Evolutionary conservation across 2,888 invertebrate genomes (phyloP), one percentile per base, ranked within the genome.

Genomic region (Drosophila hawaiiensis): DNA sequence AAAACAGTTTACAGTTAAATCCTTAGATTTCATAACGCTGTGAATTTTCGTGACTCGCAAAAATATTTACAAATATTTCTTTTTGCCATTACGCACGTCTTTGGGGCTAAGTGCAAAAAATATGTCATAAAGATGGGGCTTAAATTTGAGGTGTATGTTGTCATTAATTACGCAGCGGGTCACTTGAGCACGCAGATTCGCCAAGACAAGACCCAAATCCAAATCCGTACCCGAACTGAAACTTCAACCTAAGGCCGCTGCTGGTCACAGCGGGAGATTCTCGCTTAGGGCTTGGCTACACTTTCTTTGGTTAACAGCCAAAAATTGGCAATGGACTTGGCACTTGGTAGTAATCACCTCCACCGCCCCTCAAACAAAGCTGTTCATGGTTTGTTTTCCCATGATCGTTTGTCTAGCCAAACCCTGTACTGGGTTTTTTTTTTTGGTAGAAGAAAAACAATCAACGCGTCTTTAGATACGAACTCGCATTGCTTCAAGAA

Each of bases 141-240:
- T 78, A 29, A 59, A 70, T 79, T 65, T 54, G 35, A 64, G 47
- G 65, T 63, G 59, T 66, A 50, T 62, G 33, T 63, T 83, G 72
- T 77, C 84, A 89, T 85, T 85, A 85, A 85, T 90, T 89, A 85
- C 84, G 62, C 90, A 84, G 90, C 90, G 56, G 78, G 89, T 68
- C 82, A 90, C 90, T 85, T 83, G 82, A 86, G 75, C 90, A 85
- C 90, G 90, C 59, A 47, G 63, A 58, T 58, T 43, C 31, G 10
- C 6, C 28, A 47, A 47, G 47, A 25, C 31, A 16, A 52, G 52
- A 25, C 16, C 16, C 35, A 47, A 37, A 37, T 59, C 33, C 25
- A 52, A 61, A 72, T 25, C 37, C 19, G 28, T n/a, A 29, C 6
- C 29, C 35, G 53, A 25, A 19, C 33, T 35, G 19, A 22, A 28